These are phyloP conservation scores for Anorthoa munda DNA, from an alignment of 2,888 invertebrate genomes.

Conservation along the genomic window DNA sequence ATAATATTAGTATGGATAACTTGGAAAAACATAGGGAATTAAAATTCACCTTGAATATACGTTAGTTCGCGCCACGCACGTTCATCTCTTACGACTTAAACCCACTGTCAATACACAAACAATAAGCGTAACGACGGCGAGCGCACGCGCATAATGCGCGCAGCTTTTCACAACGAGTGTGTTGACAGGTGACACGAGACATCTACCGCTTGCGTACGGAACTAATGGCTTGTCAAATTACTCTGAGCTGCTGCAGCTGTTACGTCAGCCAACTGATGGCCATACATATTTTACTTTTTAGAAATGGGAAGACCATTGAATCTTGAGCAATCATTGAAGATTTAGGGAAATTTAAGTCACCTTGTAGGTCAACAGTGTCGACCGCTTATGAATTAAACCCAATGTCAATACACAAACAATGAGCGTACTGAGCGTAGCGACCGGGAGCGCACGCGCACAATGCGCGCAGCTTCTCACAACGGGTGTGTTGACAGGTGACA, in stretches of 20 bases:
- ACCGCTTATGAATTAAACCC: constrained; percentile 37
- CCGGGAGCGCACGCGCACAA: constrained; percentile 67
- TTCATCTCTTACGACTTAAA: constrained; percentile 21
- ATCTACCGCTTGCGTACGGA: constrained; percentile 49
- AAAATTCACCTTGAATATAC: neutral
- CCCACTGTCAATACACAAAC: constrained; percentile 59
- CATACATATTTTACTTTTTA: neutral
- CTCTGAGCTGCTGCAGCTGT: constrained; percentile 12
- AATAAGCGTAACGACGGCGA: constrained; percentile 63
- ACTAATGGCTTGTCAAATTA: constrained; percentile 49
- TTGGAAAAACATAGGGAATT: neutral
- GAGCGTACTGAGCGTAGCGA: constrained; percentile 58
- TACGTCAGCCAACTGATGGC: constrained; percentile 19
- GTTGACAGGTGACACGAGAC: constrained; percentile 65
- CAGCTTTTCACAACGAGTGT: constrained; percentile 62
- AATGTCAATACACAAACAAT: constrained; percentile 63
- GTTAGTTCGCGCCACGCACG: neutral
- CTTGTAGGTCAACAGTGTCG: too few relatives aligned
- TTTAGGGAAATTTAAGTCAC: too few relatives aligned
- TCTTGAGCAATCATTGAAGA: too few relatives aligned
- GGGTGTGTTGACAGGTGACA: constrained; percentile 68
- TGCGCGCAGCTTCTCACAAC: constrained; percentile 58
- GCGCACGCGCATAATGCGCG: constrained; percentile 67
- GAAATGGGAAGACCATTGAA: neutral
- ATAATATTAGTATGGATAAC: too few relatives aligned